Conservation (phyloP, 2,797 vertebrate genomes). For the Pagetopsis macropterus region DNA sequence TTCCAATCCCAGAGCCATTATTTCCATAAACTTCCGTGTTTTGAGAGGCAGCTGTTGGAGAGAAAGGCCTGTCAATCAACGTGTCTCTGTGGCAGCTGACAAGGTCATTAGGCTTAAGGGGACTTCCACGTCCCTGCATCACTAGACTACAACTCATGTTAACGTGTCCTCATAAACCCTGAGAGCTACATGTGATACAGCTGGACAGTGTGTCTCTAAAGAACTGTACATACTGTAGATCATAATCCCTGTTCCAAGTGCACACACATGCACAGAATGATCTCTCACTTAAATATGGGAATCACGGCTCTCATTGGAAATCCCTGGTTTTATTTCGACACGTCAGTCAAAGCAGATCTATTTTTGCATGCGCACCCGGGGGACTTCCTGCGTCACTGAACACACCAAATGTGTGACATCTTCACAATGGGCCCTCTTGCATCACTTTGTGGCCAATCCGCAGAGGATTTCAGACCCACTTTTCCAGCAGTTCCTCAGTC, state of each 20-base stretch:
- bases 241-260: neutral
- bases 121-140: conserved; percentile 42
- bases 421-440: conserved; percentile 53
- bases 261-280: neutral
- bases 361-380: conserved; percentile 57
- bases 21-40: conserved; percentile 41
- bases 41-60: conserved; percentile 58
- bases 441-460: conserved; percentile 37
- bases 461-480: conserved; percentile 61
- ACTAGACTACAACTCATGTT: conserved; percentile 51
- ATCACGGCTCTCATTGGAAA: conserved; percentile 40
- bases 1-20: conserved; percentile 38
- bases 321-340: conserved; percentile 40
- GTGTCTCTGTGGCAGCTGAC: conserved; percentile 45
- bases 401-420: conserved; percentile 61
- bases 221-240: neutral
- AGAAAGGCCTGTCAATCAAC: conserved; percentile 62
- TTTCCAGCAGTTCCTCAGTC: conserved; percentile 45
- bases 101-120: conserved; percentile 64
- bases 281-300: conserved; percentile 23
- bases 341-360: conserved; percentile 62
- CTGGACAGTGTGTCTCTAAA: neutral
- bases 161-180: conserved; percentile 26
- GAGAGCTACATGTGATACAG: conserved; percentile 5
- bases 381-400: conserved; percentile 50